These are phyloP conservation scores for Limenitis camilla DNA, from an alignment of 2,888 invertebrate genomes.

Conservation along the genomic window DNA sequence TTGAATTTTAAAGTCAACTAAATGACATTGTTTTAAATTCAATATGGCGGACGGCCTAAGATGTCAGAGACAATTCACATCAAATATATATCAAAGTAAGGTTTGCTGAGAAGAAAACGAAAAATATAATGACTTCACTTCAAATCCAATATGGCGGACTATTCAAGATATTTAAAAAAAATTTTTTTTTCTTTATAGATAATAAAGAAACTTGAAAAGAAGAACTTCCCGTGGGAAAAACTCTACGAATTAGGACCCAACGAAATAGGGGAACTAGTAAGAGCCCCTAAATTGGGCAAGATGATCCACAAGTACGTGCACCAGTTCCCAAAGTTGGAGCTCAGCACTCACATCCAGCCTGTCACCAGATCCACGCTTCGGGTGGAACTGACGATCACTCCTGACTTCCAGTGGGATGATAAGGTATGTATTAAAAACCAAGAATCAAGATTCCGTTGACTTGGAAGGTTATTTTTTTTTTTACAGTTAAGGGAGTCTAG, in stretches of 20 bases:
- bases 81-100: too few relatives aligned
- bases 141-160: too few relatives aligned
- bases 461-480: too few relatives aligned
- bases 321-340: slow-evolving; percentile 96
- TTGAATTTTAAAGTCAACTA: too few relatives aligned
- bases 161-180: neutral
- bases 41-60: too few relatives aligned
- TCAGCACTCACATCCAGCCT: slow-evolving; percentile 98
- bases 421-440: slow-evolving; percentile 77
- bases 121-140: too few relatives aligned
- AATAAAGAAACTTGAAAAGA: slow-evolving; percentile 98
- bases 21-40: too few relatives aligned
- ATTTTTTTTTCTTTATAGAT: slow-evolving; percentile 38
- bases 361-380: slow-evolving; percentile 94
- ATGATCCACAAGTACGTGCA: slow-evolving; percentile 97
- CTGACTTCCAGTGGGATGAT: slow-evolving; percentile 99
- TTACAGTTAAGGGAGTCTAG: too few relatives aligned
- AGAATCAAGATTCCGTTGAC: too few relatives aligned
- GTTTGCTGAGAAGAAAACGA: too few relatives aligned
- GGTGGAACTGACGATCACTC: slow-evolving; percentile 97
- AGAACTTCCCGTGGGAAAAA: slow-evolving; percentile 94
- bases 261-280: slow-evolving; percentile 93
- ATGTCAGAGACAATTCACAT: too few relatives aligned
- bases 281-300: slow-evolving; percentile 93
- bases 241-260: slow-evolving; percentile 97